Percentiles rank a stretch among this genome's conserved stretches.
These are phyloP conservation scores for Diorhabda sublineata DNA, from an alignment of 1,140 invertebrate species.

Conservation along the genomic window DNA sequence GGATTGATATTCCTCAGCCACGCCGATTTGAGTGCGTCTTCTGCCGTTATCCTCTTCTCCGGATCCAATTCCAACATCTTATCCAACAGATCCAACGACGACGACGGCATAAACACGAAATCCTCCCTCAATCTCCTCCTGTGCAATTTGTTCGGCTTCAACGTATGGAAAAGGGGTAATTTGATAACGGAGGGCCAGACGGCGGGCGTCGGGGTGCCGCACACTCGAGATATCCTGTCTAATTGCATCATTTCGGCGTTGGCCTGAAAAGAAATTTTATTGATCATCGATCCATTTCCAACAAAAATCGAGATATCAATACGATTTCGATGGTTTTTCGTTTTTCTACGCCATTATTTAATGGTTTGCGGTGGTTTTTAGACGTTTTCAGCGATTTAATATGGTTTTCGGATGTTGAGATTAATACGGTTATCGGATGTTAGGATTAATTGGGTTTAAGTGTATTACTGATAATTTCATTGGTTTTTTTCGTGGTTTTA, in stretches of 20 bases:
- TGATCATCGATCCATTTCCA: background rate
- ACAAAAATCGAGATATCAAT: background rate
- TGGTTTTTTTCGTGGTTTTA: no score
- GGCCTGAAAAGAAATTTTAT: constrained; percentile 55
- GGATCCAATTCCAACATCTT: constrained; percentile 97
- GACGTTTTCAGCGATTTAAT: no score
- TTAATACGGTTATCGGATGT: no score
- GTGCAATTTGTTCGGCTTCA: constrained; percentile 90
- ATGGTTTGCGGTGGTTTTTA: no score
- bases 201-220: constrained; percentile 94
- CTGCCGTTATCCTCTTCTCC: constrained; percentile 86
- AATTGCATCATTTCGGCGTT: constrained; percentile 91
- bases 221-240: constrained; percentile 90
- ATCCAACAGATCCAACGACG: constrained; percentile 91
- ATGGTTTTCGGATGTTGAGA: no score
- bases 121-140: constrained; percentile 86
- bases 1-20: constrained; percentile 93
- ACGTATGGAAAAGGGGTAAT: constrained; percentile 84
- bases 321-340: no score
- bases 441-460: no score
- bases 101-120: constrained; percentile 84
- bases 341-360: no score
- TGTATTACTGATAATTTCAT: no score
- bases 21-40: constrained; percentile 87
- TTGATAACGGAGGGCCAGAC: constrained; percentile 97